Percentiles rank a stretch among this genome's conserved stretches.
phyloP scores from a whole-genome alignment of 2,888 invertebrate species.

The Orthosia cruda region DNA sequence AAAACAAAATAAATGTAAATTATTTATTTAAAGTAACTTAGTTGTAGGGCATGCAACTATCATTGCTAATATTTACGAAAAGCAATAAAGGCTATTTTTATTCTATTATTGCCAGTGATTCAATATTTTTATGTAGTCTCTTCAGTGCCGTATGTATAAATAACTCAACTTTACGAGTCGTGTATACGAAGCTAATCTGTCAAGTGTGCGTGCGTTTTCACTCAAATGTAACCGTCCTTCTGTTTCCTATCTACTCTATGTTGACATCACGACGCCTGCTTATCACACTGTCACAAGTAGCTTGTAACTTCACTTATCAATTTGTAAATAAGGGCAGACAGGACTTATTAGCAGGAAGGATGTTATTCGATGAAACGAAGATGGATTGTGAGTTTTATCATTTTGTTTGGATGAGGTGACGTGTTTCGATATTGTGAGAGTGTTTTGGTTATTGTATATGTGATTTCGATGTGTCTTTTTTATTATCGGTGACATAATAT shows the following conservation, averaged over 20 bases:
- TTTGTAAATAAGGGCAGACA: constrained; percentile 69
- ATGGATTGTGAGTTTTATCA: constrained; percentile 66
- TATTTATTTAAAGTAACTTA: too few relatives aligned
- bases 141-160: too few relatives aligned
- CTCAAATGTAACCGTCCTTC: neutral
- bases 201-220: neutral
- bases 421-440: constrained; percentile 40
- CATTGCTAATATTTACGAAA: too few relatives aligned
- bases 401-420: constrained; percentile 60
- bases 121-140: too few relatives aligned
- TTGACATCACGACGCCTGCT: constrained; percentile 62
- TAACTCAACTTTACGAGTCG: too few relatives aligned
- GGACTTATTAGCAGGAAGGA: constrained; percentile 60
- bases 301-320: constrained; percentile 67
- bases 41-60: too few relatives aligned
- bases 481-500: neutral
- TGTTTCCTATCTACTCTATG: neutral
- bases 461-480: neutral
- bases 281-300: constrained; percentile 70
- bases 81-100: too few relatives aligned
- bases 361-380: constrained; percentile 54
- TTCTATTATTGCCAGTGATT: too few relatives aligned
- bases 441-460: constrained; percentile 30
- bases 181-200: too few relatives aligned
- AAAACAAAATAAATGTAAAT: too few relatives aligned